Conservation (phyloP, 2,888 invertebrate species). For the Calameuta pallipes region DNA sequence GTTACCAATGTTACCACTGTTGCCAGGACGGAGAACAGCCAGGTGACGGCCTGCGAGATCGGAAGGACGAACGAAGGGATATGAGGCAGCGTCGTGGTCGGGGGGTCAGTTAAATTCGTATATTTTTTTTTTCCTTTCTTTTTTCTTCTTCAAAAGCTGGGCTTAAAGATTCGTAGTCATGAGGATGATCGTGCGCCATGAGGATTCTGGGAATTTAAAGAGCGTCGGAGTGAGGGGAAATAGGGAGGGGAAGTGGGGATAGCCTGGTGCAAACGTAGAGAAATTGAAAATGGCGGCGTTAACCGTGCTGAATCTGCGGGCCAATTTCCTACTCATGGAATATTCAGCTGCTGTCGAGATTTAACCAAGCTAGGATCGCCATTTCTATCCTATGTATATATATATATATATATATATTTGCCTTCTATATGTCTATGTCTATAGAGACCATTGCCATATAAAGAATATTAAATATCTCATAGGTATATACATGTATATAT, state of each 20-base stretch:
- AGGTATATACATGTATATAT: too few relatives aligned
- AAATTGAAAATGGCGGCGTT: not conserved
- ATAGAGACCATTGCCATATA: not conserved
- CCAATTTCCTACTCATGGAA: not conserved
- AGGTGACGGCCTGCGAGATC: not conserved
- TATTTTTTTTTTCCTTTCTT: too few relatives aligned
- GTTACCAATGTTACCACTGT: constrained; percentile 24
- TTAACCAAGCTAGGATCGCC: not conserved
- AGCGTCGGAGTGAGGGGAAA: too few relatives aligned
- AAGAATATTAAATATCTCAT: not conserved
- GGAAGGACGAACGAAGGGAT: not conserved
- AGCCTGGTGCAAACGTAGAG: not conserved
- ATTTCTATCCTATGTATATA: not conserved
- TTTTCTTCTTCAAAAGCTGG: not conserved
- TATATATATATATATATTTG: not conserved
- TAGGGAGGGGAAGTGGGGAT: too few relatives aligned
- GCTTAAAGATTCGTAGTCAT: not conserved
- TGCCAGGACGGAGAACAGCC: not conserved
- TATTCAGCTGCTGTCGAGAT: not conserved
- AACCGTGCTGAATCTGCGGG: not conserved
- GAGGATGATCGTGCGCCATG: too few relatives aligned
- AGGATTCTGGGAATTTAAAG: not conserved
- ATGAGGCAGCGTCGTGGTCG: not conserved
- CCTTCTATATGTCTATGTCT: not conserved
- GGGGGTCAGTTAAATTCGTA: not conserved